Base-by-base conservation (phyloP, 2,888 invertebrate genomes). In the Xiphydria camelus region DNA sequence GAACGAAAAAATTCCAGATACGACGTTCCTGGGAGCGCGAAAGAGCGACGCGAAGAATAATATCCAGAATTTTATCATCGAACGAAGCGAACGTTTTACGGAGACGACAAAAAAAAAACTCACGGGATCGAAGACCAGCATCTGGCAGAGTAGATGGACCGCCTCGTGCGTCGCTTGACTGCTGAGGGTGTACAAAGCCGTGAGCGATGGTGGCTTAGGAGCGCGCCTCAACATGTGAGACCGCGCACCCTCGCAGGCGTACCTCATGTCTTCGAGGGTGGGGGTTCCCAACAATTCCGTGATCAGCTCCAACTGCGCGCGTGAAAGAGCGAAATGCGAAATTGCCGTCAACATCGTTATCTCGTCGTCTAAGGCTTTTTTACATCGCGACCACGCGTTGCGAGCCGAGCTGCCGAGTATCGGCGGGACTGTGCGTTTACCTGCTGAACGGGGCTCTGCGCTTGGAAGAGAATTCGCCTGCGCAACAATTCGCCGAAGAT, bases 51-150 rank as follows among this genome's bases (percentile, higher is more conserved):
- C 6, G 39, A 12, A 36, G n/a, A n/a, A n/a, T n/a, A n/a, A n/a
- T n/a, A n/a, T n/a, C n/a, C n/a, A n/a, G n/a, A n/a, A n/a, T n/a
- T n/a, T n/a, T n/a, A n/a, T n/a, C n/a, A n/a, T n/a, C n/a, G n/a
- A n/a, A n/a, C n/a, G n/a, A n/a, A n/a, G n/a, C n/a, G n/a, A n/a
- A n/a, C n/a, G n/a, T n/a, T n/a, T n/a, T n/a, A n/a, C n/a, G n/a
- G n/a, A n/a, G n/a, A n/a, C n/a, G n/a, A n/a, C n/a, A 7, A 7
- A 33, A 29, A 31, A 5, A 25, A 38, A 36, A 79, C 86, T 84
- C 80, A 92, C 94, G 45, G 99, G 97, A 82, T 99, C 94, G 79
- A 99, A 98, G 52, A 94, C 92, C 49, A 99, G 83, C 96, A 99
- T 96, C 83, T 95, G 93, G 73, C 91, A 89, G 37, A 99, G 83